Conservation (phyloP, 2,888 invertebrate genomes). For the Drosophila nr. perissopoda region DNA sequence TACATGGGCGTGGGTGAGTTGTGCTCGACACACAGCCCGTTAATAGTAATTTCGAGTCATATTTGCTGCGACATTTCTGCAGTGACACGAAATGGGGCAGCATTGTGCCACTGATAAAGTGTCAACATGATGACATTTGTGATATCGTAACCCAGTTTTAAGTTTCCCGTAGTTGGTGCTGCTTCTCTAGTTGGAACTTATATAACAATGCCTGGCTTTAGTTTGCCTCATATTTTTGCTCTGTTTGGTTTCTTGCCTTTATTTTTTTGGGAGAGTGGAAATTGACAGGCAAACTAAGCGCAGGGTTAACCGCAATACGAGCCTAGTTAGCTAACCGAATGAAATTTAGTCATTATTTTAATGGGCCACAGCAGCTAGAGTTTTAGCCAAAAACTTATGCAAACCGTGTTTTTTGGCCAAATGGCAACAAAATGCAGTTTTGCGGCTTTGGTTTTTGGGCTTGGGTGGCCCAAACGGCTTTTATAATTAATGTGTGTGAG, state of each 20-base stretch:
- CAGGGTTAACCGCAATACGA: conserved; percentile 26
- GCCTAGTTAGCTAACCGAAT: conserved; percentile 26
- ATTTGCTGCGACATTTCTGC: conserved; percentile 48
- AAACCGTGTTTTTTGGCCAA: conserved; percentile 13
- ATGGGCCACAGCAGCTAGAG: conserved; percentile 37
- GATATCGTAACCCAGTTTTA: conserved; percentile 56
- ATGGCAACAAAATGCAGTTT: conserved; percentile 55
- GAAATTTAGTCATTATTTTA: conserved; percentile 55
- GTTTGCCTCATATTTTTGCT: background rate
- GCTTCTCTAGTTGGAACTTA: background rate
- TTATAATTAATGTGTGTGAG: conserved; percentile 70
- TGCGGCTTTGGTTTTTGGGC: conserved; percentile 44
- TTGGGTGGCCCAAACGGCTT: conserved; percentile 31
- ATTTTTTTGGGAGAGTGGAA: background rate
- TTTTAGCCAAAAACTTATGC: conserved; percentile 37
- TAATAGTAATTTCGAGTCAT: conserved; percentile 70
- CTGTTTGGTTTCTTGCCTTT: background rate
- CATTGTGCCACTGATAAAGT: conserved; percentile 55
- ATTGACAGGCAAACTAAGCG: conserved; percentile 45
- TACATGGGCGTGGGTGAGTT: background rate
- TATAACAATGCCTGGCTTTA: background rate
- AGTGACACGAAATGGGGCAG: conserved; percentile 38
- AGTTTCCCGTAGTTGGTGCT: background rate
- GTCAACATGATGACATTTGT: conserved; percentile 67
- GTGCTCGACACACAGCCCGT: conserved; percentile 25